A percentile compares a stretch with the other conserved stretches of the same genome.
These are phyloP conservation scores for Ibidorhyncha struthersii DNA, from an alignment of 2,113 vertebrate species.

Conservation along the genomic window DNA sequence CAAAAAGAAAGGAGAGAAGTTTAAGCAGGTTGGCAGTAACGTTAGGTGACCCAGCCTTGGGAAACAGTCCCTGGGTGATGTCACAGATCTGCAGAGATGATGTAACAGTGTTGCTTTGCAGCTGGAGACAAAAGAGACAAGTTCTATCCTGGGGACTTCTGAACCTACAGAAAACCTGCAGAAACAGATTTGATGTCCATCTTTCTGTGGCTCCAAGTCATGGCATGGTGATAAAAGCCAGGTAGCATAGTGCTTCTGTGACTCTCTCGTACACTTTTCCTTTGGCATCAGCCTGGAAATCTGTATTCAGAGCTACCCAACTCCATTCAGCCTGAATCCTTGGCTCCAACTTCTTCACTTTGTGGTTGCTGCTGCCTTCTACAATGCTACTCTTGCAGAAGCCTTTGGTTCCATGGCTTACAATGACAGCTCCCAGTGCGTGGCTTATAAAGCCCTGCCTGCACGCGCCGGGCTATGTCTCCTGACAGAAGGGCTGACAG, in stretches of 20 bases:
- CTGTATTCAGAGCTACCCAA: background rate
- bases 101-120: background rate
- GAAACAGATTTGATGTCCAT: background rate
- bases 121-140: background rate
- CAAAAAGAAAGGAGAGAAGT: background rate
- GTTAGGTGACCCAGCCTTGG: background rate
- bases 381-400: background rate
- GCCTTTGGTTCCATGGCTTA: background rate
- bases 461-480: constrained; percentile 76
- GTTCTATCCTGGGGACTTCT: background rate
- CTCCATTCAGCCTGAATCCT: background rate
- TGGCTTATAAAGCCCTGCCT: constrained; percentile 75
- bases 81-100: background rate
- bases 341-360: background rate
- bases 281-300: background rate
- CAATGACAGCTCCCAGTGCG: constrained; percentile 8
- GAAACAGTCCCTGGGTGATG: background rate
- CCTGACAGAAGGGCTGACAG: constrained; percentile 67
- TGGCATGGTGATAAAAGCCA: too few relatives aligned
- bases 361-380: background rate
- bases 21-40: background rate
- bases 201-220: background rate
- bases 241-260: background rate
- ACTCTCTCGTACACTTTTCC: background rate
- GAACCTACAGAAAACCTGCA: background rate